Evolutionary conservation across 2,888 invertebrate species (phyloP).

Genomic region (Aphidoletes aphidimyza): DNA sequence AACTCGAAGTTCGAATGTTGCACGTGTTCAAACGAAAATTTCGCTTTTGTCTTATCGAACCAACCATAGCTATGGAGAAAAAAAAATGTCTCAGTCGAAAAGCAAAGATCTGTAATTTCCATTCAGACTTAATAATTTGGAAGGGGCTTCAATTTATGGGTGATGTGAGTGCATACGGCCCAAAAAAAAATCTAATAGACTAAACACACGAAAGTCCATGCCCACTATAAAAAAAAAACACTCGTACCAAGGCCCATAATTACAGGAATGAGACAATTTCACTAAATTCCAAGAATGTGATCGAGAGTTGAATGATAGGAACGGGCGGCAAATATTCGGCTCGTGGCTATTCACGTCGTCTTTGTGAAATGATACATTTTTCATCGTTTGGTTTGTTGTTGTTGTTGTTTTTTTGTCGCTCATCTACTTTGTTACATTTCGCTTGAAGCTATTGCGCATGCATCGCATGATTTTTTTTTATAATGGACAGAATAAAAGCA

Average conservation of each 20-base stretch:
- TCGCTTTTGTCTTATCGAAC: background rate
- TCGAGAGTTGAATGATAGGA: background rate
- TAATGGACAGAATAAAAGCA: background rate
- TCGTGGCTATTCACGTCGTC: constrained; percentile 41
- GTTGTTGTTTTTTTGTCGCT: too few species aligned
- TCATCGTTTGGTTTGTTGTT: too few species aligned
- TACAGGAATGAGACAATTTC: constrained; percentile 45
- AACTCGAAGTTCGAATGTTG: background rate
- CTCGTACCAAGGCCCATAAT: background rate
- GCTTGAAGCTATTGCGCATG: constrained; percentile 35
- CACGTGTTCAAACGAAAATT: background rate
- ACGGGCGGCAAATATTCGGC: constrained; percentile 18
- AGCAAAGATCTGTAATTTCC: background rate
- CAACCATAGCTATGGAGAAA: background rate
- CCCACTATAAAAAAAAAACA: constrained; percentile 39
- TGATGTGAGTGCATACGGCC: background rate
- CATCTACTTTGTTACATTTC: background rate
- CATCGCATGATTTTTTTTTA: constrained; percentile 2
- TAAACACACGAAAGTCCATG: background rate
- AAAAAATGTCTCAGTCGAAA: background rate
- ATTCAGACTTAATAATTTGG: constrained; percentile 12
- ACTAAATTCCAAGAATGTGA: constrained; percentile 43
- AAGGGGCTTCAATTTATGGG: background rate
- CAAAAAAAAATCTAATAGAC: constrained; percentile 39
- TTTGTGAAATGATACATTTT: constrained; percentile 28